A percentile compares a stretch with the other conserved stretches of the same genome.
Evolutionary conservation across 2,113 vertebrate species (phyloP).

Genomic region (Cephalophus harveyi): DNA sequence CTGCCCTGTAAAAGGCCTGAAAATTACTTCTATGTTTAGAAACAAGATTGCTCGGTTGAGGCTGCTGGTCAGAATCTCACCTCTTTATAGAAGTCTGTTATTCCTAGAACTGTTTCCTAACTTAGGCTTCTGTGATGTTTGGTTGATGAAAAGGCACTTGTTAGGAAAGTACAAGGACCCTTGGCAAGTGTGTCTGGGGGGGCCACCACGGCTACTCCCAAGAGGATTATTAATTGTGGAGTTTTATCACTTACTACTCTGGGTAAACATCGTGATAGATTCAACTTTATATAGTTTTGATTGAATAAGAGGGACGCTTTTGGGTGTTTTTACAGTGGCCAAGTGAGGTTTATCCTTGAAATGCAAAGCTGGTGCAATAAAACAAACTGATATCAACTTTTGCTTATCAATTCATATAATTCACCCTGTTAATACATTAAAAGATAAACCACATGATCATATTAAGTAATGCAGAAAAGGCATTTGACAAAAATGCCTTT

Average conservation of each 20-base stretch:
- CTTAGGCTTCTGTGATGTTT: slow-evolving; percentile 74
- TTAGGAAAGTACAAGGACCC: slow-evolving; percentile 67
- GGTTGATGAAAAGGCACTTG: slow-evolving; percentile 76
- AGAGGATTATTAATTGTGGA: slow-evolving; percentile 50
- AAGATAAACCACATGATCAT: not conserved
- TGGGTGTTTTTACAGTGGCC: not conserved
- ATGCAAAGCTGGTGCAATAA: not conserved
- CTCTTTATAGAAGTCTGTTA: slow-evolving; percentile 81
- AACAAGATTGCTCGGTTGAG: slow-evolving; percentile 83
- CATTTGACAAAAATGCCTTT: not conserved
- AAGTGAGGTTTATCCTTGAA: not conserved
- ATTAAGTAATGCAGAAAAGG: not conserved
- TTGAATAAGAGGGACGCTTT: not conserved
- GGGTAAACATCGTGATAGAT: slow-evolving; percentile 65
- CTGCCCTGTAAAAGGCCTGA: slow-evolving; percentile 77
- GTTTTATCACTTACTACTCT: slow-evolving; percentile 46
- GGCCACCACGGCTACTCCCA: slow-evolving; percentile 47
- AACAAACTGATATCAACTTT: not conserved
- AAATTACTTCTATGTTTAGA: slow-evolving; percentile 89
- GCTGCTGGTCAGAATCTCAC: slow-evolving; percentile 80
- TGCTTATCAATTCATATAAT: not conserved
- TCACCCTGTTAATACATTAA: not conserved
- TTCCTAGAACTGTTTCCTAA: slow-evolving; percentile 77
- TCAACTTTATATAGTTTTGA: slow-evolving; percentile 8
- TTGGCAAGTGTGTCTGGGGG: slow-evolving; percentile 46